Base-by-base conservation (phyloP, 35 echinoderm and acorn worm species). In the Hemicentrotus pulcherrimus region DNA sequence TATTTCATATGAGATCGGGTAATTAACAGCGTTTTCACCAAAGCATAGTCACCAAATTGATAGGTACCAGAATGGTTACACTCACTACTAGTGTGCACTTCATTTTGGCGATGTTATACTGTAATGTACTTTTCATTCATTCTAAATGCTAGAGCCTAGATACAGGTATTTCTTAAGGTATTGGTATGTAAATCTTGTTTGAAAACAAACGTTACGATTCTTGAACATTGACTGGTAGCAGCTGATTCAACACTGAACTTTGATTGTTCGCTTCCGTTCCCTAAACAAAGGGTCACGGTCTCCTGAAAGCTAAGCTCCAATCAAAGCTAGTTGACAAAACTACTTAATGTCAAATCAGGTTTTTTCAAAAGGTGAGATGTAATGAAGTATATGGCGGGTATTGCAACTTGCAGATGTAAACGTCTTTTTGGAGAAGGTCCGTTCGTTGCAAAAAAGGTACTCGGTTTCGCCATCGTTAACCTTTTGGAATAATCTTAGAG, bases 231-330 rank as follows among this genome's bases (percentile, higher is more conserved):
- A 47, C n/a, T 90, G 31, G 88, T 47, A 41, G 46, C 88, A 90
- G 32, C 88, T 90, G 88, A 30, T 45, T 90, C 88, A 45, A 47
- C 88, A 90, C 32, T 46, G 88, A 90, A 30, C 88, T 90, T n/a
- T 45, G 88, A 90, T 47, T 24, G 46, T 47, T 47, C 32, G 31
- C 46, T 90, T 90, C 88, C 88, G 88, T 41, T 90, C 32, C 65
- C 33, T 90, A 90, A 90, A 90, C 88, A 90, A 90, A 90, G 88
- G 88, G 88, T 90, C 88, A 90, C 46, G 88, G 88, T 90, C 88
- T 78, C 88, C 9, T 45, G 88, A 32, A 4, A 6, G 88, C 88
- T 90, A 90, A 90, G 88, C 31, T 32, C 86, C 32, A 45, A 90
- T 90, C 88, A 47, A 15, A 90, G 31, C 32, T 47, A 90, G 88